phyloP scores from a whole-genome alignment of 1,140 invertebrate species.

The Oscheius sp. region DNA sequence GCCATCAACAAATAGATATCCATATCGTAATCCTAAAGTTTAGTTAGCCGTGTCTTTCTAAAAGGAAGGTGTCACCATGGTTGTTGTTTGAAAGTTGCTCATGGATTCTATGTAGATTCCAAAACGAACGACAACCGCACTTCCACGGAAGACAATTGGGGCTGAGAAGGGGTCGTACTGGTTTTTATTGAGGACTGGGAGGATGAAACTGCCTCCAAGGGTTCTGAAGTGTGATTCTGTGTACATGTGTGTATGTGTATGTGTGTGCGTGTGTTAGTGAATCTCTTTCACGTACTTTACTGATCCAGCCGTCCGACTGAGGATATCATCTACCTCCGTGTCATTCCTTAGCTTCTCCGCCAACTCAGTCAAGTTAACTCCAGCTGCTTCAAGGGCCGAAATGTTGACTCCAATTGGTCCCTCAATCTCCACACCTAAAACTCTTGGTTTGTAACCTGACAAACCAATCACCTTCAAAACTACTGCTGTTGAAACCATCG shows the following conservation, averaged over 20 bases:
- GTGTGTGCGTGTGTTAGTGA: too few relatives aligned
- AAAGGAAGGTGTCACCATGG: constrained; percentile 49
- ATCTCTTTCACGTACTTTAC: constrained; percentile 29
- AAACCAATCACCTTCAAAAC: constrained; percentile 60
- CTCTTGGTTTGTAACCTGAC: too few relatives aligned
- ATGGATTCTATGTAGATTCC: constrained; percentile 60
- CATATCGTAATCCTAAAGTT: constrained; percentile 59
- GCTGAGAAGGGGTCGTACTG: constrained; percentile 60
- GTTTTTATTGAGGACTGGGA: constrained; percentile 58
- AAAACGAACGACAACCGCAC: constrained; percentile 55
- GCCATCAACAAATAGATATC: constrained; percentile 59
- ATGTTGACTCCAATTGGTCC: constrained; percentile 61
- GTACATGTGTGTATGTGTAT: too few relatives aligned
- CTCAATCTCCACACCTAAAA: constrained; percentile 59
- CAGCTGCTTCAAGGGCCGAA: constrained; percentile 52
- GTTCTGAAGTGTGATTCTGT: constrained; percentile 40
- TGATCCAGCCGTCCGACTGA: constrained; percentile 50
- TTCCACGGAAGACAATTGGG: constrained; percentile 59
- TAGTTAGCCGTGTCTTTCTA: not conserved
- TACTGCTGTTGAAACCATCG: constrained; percentile 56
- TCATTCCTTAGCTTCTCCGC: constrained; percentile 59
- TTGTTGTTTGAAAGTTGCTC: constrained; percentile 61
- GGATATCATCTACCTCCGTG: constrained; percentile 59
- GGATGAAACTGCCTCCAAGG: constrained; percentile 56
- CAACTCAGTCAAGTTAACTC: constrained; percentile 59